Percentiles rank a stretch among this genome's conserved stretches.
Conservation (phyloP, 2,113 vertebrate species). For the Lepus europaeus region DNA sequence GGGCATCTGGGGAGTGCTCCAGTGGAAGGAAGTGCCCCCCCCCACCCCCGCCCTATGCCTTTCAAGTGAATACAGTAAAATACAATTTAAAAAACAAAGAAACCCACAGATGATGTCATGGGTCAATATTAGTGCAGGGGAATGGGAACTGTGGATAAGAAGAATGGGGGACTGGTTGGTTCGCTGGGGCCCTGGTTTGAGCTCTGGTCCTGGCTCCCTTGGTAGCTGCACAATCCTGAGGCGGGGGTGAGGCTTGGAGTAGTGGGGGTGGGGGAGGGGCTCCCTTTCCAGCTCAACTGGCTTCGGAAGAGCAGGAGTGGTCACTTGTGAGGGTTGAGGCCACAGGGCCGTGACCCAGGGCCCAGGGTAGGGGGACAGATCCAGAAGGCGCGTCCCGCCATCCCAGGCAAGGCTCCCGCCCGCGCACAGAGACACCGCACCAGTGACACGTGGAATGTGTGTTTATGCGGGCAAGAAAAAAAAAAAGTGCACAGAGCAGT, state of each 20-base stretch:
- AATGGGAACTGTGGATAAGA: not conserved
- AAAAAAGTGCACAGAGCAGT: conserved; percentile 74
- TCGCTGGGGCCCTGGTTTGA: not conserved
- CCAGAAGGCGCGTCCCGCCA: not conserved
- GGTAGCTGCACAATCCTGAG: not conserved
- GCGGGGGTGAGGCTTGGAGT: not conserved
- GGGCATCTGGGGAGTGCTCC: too few relatives aligned
- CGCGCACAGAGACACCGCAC: conserved; percentile 45
- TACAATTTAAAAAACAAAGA: not conserved
- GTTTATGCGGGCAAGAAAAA: conserved; percentile 76
- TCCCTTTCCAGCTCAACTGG: not conserved
- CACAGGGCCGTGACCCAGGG: not conserved
- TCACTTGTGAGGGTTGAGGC: not conserved
- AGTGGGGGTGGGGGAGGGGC: too few relatives aligned
- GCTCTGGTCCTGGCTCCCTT: not conserved
- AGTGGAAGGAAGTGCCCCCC: too few relatives aligned
- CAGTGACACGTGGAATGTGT: conserved; percentile 26
- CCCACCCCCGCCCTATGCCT: too few relatives aligned
- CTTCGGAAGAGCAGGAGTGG: not conserved
- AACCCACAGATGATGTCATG: not conserved
- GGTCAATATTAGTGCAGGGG: not conserved
- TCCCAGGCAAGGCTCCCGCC: too few relatives aligned
- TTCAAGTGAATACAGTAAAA: too few relatives aligned
- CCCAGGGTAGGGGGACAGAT: not conserved
- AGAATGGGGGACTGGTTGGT: not conserved